Evolutionary conservation across 2,113 vertebrate species (phyloP).

Genomic region (Myotis yumanensis): DNA sequence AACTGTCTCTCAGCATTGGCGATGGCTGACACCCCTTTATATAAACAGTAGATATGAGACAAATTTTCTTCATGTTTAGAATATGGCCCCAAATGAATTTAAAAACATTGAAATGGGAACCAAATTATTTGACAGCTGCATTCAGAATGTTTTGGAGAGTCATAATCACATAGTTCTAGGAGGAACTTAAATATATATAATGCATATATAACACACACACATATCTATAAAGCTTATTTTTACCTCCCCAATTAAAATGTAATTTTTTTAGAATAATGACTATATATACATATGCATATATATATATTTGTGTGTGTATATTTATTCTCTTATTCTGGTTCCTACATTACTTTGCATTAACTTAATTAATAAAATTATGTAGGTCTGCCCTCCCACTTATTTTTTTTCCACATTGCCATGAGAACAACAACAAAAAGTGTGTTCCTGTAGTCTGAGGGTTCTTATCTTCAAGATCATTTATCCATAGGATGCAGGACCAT

Average conservation of each 20-base stretch:
- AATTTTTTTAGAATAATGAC: not conserved
- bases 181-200: not conserved
- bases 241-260: not conserved
- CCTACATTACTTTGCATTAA: not conserved
- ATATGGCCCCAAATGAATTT: not conserved
- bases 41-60: not conserved
- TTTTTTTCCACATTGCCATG: not conserved
- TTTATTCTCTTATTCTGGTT: not conserved
- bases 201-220: not conserved
- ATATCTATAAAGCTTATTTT: not conserved
- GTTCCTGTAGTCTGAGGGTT: not conserved
- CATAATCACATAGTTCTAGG: not conserved
- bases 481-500: not conserved
- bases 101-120: not conserved
- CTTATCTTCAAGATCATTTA: not conserved
- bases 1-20: not conserved
- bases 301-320: not conserved
- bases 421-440: not conserved
- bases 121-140: not conserved
- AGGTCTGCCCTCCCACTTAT: not conserved
- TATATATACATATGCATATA: no score
- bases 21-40: not conserved
- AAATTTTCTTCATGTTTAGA: not conserved
- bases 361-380: not conserved
- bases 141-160: not conserved